Conservation (phyloP, 2,113 vertebrate species). For the Nycticorax nycticorax region DNA sequence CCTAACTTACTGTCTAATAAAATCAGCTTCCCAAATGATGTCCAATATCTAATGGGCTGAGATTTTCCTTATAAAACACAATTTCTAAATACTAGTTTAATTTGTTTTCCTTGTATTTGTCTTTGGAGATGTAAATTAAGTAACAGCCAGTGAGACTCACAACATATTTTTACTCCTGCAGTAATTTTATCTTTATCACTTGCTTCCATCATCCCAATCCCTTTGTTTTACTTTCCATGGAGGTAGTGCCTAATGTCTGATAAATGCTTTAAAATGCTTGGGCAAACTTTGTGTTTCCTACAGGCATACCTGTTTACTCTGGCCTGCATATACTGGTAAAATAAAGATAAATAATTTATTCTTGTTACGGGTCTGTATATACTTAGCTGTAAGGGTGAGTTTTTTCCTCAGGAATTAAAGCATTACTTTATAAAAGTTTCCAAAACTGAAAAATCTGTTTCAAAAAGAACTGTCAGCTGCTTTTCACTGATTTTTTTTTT, state of each 20-base stretch:
- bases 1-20: neutral
- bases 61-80: neutral
- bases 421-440: neutral
- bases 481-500: neutral
- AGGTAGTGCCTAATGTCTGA: neutral
- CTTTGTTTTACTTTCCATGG: neutral
- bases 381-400: neutral
- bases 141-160: neutral
- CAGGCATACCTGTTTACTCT: neutral
- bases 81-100: neutral
- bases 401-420: neutral
- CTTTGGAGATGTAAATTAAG: neutral
- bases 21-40: neutral
- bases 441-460: neutral
- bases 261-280: neutral
- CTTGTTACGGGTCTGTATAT: neutral
- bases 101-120: neutral
- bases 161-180: accelerated
- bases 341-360: neutral
- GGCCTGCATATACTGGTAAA: neutral
- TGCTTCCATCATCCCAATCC: neutral
- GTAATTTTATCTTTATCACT: neutral
- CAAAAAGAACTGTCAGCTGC: neutral
- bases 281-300: neutral
- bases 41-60: neutral